Base-by-base conservation (phyloP, 2,797 vertebrate species). In the Menidia menidia region DNA sequence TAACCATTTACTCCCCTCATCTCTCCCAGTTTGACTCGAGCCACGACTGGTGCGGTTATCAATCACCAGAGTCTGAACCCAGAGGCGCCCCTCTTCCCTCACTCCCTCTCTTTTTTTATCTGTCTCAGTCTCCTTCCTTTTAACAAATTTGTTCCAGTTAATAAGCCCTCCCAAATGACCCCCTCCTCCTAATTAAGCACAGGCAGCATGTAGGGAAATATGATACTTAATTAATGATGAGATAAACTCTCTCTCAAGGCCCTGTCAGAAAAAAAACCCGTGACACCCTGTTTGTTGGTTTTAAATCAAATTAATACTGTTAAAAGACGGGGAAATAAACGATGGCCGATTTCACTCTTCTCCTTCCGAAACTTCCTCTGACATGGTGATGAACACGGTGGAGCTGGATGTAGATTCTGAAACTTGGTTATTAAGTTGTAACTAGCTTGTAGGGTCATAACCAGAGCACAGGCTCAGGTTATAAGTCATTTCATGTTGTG, bases 221-320 rank as follows among this genome's bases (percentile, higher is more conserved):
- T 96, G 96, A 97, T 97, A 95, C 96, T 99, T 99, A 98, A 99
- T 98, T 98, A 99, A 99, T 98, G 96, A 99, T 97, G 97, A 98
- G 97, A 98, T 98, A 97, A 98, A 98, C 97, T 97, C 96, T 92
- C 83, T 98, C 97, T 97, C 96, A 96, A 98, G 96, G 97, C 96
- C 96, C 91, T 96, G 97, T 97, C 96, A 97, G 80, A 88, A 97
- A 98, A 97, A 25, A 25, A 25, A n/a, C n/a, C 94, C 96, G 95
- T 97, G 97, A 98, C 96, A 98, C 96, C 95, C 95, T 97, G 96
- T 98, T 98, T 97, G 96, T 96, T 94, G 95, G 95, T 98, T 91
- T 96, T 95, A 97, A 97, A 97, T 95, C 96, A 96, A 98, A 97
- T 97, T 95, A 96, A 93, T 94, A 95, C 91, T 69, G 70, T 80